Conservation (phyloP, 2,113 vertebrate genomes). For the Silurus meridionalis region DNA sequence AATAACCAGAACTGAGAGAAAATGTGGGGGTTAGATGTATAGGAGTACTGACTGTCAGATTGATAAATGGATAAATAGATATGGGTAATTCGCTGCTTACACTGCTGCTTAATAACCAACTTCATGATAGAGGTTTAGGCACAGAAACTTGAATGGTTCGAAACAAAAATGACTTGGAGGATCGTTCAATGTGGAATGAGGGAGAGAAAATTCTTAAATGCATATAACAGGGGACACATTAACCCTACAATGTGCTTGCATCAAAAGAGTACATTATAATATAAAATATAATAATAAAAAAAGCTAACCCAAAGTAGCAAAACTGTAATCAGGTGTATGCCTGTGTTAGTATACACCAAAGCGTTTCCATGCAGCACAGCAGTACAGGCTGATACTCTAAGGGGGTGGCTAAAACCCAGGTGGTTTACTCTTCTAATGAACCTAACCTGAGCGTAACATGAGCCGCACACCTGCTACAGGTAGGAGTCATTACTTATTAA, state of each 20-base stretch:
- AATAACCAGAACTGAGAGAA: neutral
- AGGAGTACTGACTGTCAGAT: no score
- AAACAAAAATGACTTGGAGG: neutral
- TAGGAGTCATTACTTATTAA: conserved; percentile 72
- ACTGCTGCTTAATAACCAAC: neutral
- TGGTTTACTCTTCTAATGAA: conserved; percentile 72
- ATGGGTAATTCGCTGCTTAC: no score
- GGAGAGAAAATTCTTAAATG: neutral
- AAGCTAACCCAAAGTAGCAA: neutral
- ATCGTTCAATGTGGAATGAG: neutral
- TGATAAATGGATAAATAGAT: neutral
- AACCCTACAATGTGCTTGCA: neutral
- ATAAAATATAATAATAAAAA: no score
- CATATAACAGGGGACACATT: neutral
- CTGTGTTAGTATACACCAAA: neutral
- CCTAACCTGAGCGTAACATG: conserved; percentile 65
- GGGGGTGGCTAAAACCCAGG: conserved; percentile 65
- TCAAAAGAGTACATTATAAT: conserved; percentile 8
- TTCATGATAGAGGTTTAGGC: neutral
- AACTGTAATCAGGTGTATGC: neutral
- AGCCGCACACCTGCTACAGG: conserved; percentile 70
- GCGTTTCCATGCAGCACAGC: neutral
- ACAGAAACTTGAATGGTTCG: neutral
- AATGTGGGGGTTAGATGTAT: neutral
- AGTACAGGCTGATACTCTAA: conserved; percentile 21